Percentiles rank a stretch among this genome's conserved stretches.
phyloP scores from a whole-genome alignment of 2,888 invertebrate genomes.

The Deilephila porcellus region DNA sequence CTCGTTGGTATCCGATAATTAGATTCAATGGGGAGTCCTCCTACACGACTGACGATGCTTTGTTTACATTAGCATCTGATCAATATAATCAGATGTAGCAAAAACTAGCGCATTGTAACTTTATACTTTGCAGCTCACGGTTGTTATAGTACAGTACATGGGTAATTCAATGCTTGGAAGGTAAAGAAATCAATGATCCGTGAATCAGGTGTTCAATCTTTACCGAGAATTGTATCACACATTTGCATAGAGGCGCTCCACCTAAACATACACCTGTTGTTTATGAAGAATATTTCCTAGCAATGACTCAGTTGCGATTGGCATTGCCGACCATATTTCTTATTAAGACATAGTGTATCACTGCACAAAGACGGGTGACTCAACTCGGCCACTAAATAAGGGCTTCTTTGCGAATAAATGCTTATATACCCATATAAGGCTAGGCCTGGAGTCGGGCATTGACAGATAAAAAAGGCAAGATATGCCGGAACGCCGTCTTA shows the following conservation, averaged over 20 bases:
- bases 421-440: conserved; percentile 73
- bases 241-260: conserved; percentile 65
- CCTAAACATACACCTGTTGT: conserved; percentile 65
- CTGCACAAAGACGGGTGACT: conserved; percentile 66
- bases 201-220: conserved; percentile 45
- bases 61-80: conserved; percentile 57
- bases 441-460: conserved; percentile 58
- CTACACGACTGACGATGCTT: conserved; percentile 72
- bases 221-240: conserved; percentile 64
- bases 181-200: conserved; percentile 38
- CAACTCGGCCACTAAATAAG: conserved; percentile 72
- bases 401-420: conserved; percentile 68
- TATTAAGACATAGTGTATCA: conserved; percentile 60
- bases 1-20: conserved; percentile 70
- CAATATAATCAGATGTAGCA: background rate
- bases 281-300: conserved; percentile 62
- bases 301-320: conserved; percentile 64
- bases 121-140: background rate
- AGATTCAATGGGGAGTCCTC: conserved; percentile 75
- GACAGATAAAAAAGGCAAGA: conserved; percentile 66
- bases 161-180: background rate
- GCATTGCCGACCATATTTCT: conserved; percentile 61
- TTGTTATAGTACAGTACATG: background rate
- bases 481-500: conserved; percentile 69
- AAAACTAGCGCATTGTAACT: background rate